Percentiles rank a stretch among this genome's conserved stretches.
Evolutionary conservation across 1,140 invertebrate species (phyloP).

Genomic region (Drosophila tristis): DNA sequence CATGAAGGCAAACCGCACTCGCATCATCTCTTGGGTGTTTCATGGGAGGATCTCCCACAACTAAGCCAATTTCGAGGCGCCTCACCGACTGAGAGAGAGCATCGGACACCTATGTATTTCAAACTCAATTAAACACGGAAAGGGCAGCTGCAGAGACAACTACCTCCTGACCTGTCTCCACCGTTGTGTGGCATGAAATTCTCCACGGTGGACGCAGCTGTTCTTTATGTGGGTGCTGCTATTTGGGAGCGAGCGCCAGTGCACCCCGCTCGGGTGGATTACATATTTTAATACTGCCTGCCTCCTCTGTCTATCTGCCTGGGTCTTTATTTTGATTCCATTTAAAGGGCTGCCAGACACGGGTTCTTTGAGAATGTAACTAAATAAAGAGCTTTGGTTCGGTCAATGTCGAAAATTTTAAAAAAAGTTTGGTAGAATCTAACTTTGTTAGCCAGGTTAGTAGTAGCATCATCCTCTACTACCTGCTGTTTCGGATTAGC

Average conservation of each 20-base stretch:
- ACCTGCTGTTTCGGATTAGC: neutral
- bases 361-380: constrained; percentile 13
- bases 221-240: constrained; percentile 47
- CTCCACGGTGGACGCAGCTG: constrained; percentile 50
- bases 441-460: neutral
- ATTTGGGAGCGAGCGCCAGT: constrained; percentile 5
- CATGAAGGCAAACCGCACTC: constrained; percentile 1
- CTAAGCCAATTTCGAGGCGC: constrained; percentile 72
- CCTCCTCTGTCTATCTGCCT: neutral
- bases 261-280: constrained; percentile 33
- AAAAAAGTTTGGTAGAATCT: constrained; percentile 21
- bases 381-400: constrained; percentile 41
- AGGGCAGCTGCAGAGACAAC: constrained; percentile 14
- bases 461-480: neutral
- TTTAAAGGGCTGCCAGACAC: constrained; percentile 48
- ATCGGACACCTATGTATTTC: constrained; percentile 75
- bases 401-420: constrained; percentile 30
- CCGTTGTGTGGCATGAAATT: constrained; percentile 37
- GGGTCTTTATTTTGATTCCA: constrained; percentile 49
- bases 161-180: neutral
- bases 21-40: constrained; percentile 14
- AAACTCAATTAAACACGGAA: constrained; percentile 80
- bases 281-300: constrained; percentile 58
- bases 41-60: constrained; percentile 36
- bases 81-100: constrained; percentile 17